Evolutionary conservation across 1,140 invertebrate species (phyloP).

Genomic region (Paralvinella palmiformis): DNA sequence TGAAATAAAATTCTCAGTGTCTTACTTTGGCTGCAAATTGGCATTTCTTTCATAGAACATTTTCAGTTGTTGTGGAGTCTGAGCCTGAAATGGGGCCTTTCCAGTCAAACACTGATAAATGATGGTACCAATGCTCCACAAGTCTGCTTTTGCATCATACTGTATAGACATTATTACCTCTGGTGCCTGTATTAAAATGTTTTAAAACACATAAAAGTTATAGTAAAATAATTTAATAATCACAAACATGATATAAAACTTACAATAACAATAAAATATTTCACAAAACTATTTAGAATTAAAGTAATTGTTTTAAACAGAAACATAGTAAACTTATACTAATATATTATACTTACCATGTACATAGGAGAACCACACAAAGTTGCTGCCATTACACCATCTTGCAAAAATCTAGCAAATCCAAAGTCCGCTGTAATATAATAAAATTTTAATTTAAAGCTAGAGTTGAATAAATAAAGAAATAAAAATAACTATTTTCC

Average conservation of each 20-base stretch:
- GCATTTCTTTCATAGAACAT: conserved; percentile 94
- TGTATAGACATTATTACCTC: conserved; percentile 99
- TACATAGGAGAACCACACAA: conserved; percentile 99
- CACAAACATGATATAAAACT: neutral
- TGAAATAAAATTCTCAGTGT: too few relatives aligned
- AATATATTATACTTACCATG: conserved; percentile 66
- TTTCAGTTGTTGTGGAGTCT: conserved; percentile 96
- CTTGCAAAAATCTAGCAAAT: conserved; percentile 95
- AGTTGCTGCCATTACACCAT: conserved; percentile 99
- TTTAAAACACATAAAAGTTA: too few relatives aligned
- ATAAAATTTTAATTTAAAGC: neutral
- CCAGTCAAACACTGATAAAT: conserved; percentile 98
- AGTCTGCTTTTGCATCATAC: conserved; percentile 97
- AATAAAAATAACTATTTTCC: conserved; percentile 11
- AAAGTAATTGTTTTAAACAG: neutral
- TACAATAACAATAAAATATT: neutral
- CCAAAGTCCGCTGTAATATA: conserved; percentile 89
- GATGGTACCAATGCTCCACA: conserved; percentile 98
- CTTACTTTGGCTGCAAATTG: conserved; percentile 90
- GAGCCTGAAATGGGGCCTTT: conserved; percentile 95
- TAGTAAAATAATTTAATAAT: too few relatives aligned
- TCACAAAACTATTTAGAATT: neutral
- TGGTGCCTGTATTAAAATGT: conserved; percentile 70
- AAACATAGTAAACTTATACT: neutral
- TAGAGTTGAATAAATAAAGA: neutral